A percentile compares a stretch with the other conserved stretches of the same genome.
Evolutionary conservation across 2,797 vertebrate species (phyloP).

Genomic region (Hydrocynus forskahlii): DNA sequence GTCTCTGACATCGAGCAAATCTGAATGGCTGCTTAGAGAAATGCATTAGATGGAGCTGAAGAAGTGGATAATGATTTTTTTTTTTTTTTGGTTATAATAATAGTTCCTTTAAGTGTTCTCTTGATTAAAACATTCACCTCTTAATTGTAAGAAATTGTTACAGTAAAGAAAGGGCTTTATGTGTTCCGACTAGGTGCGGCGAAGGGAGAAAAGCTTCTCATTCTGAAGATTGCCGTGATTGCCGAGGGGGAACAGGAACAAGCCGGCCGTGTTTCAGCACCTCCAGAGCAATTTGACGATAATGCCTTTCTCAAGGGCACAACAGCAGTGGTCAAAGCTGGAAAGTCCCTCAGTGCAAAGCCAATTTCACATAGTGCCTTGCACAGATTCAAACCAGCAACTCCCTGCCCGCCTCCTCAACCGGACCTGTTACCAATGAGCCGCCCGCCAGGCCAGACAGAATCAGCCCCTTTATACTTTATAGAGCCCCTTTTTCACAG

Average conservation of each 20-base stretch:
- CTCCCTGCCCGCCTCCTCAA: not conserved
- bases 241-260: not conserved
- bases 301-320: constrained; percentile 15
- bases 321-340: not conserved
- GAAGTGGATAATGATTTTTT: not conserved
- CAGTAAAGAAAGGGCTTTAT: not conserved
- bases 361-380: not conserved
- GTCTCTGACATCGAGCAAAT: constrained; percentile 5
- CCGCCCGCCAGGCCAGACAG: not conserved
- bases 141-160: not conserved
- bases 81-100: not conserved
- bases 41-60: not conserved
- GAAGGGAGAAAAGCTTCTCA: not conserved
- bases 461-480: not conserved
- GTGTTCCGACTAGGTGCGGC: not conserved
- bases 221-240: not conserved
- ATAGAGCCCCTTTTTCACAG: too few relatives aligned
- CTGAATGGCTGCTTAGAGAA: not conserved
- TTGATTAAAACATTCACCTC: not conserved
- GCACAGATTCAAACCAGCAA: constrained; percentile 1
- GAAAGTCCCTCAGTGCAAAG: not conserved
- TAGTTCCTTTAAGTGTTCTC: not conserved
- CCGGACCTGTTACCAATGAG: not conserved
- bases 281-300: constrained; percentile 7
- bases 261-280: not conserved